phyloP scores from a whole-genome alignment of 2,888 invertebrate species.

The Rhorus exstirpatorius region DNA sequence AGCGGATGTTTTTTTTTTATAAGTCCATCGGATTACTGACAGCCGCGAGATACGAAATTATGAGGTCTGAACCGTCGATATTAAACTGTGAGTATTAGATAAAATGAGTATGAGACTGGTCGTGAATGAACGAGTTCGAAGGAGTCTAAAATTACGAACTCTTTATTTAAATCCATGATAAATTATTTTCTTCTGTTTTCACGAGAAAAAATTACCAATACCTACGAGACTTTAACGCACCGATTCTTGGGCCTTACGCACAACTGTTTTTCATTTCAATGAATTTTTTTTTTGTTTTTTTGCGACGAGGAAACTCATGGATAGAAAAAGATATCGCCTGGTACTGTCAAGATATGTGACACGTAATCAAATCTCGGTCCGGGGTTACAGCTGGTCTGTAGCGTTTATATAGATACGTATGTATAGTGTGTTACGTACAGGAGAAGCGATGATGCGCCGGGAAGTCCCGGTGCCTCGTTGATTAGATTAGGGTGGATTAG shows the following conservation, averaged over 20 bases:
- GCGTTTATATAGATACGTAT: constrained; percentile 1
- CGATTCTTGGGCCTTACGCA: neutral
- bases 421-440: constrained; percentile 35
- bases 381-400: constrained; percentile 47
- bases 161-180: neutral
- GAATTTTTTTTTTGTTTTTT: constrained; percentile 18
- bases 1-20: no score
- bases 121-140: no score
- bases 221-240: neutral
- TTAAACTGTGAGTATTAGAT: no score
- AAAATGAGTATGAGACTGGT: no score
- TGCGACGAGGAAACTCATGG: constrained; percentile 33
- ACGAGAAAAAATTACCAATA: neutral
- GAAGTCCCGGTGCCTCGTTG: constrained; percentile 73
- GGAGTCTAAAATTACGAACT: no score
- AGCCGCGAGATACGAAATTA: no score
- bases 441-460: constrained; percentile 68
- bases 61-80: no score
- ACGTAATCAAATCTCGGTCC: constrained; percentile 75
- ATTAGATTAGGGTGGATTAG: constrained; percentile 86
- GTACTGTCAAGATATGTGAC: constrained; percentile 66
- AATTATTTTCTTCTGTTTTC: neutral
- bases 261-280: neutral
- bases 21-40: no score
- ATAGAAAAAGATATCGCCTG: constrained; percentile 49